Percentiles rank a stretch among this genome's conserved stretches.
These are phyloP conservation scores for Phenganax stokvisi DNA, from an alignment of 92 coral and sea anemone genomes.

Conservation along the genomic window DNA sequence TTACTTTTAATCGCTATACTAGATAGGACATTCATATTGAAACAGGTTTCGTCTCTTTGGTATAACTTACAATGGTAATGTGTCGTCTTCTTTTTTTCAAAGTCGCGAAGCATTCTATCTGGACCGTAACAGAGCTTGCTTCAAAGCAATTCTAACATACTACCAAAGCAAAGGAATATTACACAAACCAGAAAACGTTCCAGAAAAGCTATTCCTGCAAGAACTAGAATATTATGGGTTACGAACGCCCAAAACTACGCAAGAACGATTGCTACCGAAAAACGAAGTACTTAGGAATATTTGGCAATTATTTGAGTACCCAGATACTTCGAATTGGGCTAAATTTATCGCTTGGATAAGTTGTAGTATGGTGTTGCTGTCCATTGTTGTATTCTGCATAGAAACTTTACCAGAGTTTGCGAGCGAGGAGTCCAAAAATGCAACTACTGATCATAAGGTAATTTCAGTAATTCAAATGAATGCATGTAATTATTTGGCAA, in stretches of 20 bases:
- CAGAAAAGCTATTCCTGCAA: constrained; percentile 71
- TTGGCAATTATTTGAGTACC: constrained; percentile 82
- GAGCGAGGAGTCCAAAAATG: too few relatives aligned
- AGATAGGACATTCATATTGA: too few relatives aligned
- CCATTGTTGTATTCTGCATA: constrained; percentile 82
- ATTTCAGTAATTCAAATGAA: too few relatives aligned
- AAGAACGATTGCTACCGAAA: constrained; percentile 59
- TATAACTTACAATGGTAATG: too few relatives aligned
- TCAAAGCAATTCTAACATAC: constrained; percentile 76
- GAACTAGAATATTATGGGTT: constrained; percentile 81
- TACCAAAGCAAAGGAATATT: constrained; percentile 83
- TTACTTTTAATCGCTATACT: too few relatives aligned
- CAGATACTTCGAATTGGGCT: constrained; percentile 77
- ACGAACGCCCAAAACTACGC: constrained; percentile 46
- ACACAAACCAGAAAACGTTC: constrained; percentile 66
- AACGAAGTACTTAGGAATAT: constrained; percentile 59
- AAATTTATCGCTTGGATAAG: constrained; percentile 71
- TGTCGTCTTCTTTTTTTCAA: too few relatives aligned
- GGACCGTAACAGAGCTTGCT: constrained; percentile 82
- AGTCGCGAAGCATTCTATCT: constrained; percentile 66
- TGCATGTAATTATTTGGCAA: too few relatives aligned
- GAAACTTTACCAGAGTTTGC: constrained; percentile 79
- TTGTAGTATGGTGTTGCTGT: constrained; percentile 62
- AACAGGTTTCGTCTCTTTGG: too few relatives aligned
- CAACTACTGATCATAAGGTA: too few relatives aligned